These are phyloP conservation scores for Ceratitis capitata DNA, from an alignment of 1,140 invertebrate genomes.

Conservation along the genomic window DNA sequence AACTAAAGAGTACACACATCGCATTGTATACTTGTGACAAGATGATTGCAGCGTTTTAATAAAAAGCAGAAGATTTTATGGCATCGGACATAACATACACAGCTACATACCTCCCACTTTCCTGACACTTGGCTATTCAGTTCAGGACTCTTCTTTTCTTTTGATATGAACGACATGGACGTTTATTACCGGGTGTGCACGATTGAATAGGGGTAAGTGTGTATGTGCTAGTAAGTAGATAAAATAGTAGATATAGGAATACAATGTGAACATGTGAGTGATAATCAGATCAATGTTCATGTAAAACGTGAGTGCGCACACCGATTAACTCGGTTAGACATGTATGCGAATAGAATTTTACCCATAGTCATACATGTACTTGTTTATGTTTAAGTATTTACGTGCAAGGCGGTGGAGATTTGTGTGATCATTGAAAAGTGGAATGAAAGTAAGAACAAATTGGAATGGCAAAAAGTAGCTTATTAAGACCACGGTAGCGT, in stretches of 20 bases:
- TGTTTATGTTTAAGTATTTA: neutral
- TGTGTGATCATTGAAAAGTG: neutral
- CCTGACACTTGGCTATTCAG: neutral
- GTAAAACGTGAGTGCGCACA: neutral
- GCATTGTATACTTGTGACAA: constrained; percentile 13
- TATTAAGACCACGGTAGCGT: neutral
- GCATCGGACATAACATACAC: neutral
- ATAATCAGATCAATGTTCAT: constrained; percentile 6
- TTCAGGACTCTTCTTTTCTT: neutral
- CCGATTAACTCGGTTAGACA: constrained; percentile 1
- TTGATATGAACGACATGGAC: neutral
- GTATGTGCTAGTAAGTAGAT: neutral
- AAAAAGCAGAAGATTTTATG: constrained; percentile 20
- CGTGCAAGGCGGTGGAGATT: neutral
- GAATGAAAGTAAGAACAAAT: neutral
- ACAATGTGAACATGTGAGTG: neutral
- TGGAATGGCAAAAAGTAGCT: neutral
- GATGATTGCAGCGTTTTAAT: neutral
- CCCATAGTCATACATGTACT: neutral
- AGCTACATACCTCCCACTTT: neutral
- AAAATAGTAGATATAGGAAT: neutral
- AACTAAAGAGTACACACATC: neutral
- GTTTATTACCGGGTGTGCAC: neutral
- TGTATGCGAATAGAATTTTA: neutral
- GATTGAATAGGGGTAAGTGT: neutral